phyloP scores from a whole-genome alignment of 1,140 invertebrate species.

The Drosophila kurseongensis region DNA sequence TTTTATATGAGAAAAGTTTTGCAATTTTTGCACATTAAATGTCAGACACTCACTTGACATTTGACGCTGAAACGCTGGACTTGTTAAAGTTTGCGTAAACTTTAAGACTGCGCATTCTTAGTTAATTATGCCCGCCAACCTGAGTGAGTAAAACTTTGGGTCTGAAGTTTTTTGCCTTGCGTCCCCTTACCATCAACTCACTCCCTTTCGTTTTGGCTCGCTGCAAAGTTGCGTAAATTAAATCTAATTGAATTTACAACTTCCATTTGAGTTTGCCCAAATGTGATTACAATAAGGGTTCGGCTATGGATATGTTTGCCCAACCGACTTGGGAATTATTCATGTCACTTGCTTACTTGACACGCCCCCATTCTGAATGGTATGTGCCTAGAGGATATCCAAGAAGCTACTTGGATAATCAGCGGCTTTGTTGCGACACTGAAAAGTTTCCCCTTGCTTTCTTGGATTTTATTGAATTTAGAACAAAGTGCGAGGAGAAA shows the following conservation, averaged over 20 bases:
- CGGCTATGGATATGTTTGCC: constrained; percentile 56
- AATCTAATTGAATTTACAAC: constrained; percentile 67
- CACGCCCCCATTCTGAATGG: constrained; percentile 17
- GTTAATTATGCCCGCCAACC: constrained; percentile 46
- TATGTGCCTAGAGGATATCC: constrained; percentile 9
- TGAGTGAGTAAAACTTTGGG: constrained; percentile 33
- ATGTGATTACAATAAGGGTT: constrained; percentile 59
- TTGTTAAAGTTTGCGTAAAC: constrained; percentile 56
- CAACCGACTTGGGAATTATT: constrained; percentile 54
- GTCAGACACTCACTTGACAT: constrained; percentile 54
- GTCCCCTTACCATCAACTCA: background rate
- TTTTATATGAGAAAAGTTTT: constrained; percentile 68
- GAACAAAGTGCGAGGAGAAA: constrained; percentile 29
- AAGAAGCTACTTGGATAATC: constrained; percentile 50
- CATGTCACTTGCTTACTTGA: constrained; percentile 52
- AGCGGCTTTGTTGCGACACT: constrained; percentile 52
- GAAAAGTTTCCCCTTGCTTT: constrained; percentile 47
- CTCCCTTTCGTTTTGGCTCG: constrained; percentile 20
- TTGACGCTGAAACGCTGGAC: constrained; percentile 34
- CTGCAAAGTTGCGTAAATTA: constrained; percentile 59
- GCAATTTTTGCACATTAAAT: constrained; percentile 66
- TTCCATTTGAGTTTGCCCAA: constrained; percentile 52
- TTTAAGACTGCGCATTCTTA: constrained; percentile 46
- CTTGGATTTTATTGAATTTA: constrained; percentile 53
- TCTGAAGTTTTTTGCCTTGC: constrained; percentile 33